A percentile compares a stretch with the other conserved stretches of the same genome.
Conservation (phyloP, 2,797 vertebrate species). For the Meriones psammophilus region DNA sequence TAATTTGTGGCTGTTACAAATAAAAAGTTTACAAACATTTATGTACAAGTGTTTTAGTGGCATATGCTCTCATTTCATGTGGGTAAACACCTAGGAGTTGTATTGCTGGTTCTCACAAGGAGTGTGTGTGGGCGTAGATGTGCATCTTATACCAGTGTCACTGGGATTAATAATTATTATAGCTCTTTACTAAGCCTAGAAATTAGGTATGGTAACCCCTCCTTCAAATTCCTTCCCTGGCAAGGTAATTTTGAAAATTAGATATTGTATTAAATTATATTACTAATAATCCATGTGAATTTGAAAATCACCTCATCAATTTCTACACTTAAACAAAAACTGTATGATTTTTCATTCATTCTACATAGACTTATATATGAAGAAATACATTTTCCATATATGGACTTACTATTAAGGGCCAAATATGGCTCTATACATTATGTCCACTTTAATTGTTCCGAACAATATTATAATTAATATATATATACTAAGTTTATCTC, state of each 20-base stretch:
- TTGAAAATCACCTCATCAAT: neutral
- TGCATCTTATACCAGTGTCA: neutral
- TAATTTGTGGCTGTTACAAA: neutral
- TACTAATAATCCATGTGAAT: neutral
- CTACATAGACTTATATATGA: neutral
- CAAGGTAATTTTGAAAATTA: slow-evolving; percentile 1
- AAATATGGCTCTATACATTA: neutral
- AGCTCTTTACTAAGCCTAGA: neutral
- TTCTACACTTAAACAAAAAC: neutral
- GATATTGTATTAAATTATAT: neutral
- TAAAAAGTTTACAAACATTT: slow-evolving; percentile 51
- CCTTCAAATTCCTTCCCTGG: neutral
- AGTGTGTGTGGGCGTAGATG: neutral
- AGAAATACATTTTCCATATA: neutral
- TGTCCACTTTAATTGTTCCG: neutral
- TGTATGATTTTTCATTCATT: neutral
- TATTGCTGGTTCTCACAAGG: neutral
- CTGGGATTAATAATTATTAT: neutral
- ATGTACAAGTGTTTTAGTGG: neutral
- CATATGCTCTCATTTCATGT: neutral
- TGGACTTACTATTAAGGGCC: neutral
- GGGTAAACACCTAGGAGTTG: slow-evolving; percentile 1
- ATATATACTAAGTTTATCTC: slow-evolving; percentile 24
- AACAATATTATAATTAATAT: neutral
- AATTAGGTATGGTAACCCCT: neutral